A percentile compares a stretch with the other conserved stretches of the same genome.
Conservation (phyloP, 1,140 invertebrate species). For the Caenorhabditis inopinata region DNA sequence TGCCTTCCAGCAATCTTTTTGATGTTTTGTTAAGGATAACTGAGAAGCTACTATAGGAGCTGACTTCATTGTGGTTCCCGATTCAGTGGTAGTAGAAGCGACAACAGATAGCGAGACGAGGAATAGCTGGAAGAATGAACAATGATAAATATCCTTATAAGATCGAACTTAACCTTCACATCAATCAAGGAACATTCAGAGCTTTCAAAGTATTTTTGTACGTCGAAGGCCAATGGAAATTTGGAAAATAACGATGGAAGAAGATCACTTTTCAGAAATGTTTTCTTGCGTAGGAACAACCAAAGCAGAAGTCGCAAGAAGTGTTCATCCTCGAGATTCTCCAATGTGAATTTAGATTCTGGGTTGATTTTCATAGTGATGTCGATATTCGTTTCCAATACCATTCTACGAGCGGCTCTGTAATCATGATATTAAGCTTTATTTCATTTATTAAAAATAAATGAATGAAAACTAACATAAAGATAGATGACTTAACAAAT, state of each 20-base stretch:
- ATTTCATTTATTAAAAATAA: too few relatives aligned
- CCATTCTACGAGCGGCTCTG: neutral
- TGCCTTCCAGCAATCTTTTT: slow-evolving; percentile 19
- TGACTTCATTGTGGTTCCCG: neutral
- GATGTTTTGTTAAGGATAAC: neutral
- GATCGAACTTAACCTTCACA: neutral
- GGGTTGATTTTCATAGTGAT: neutral
- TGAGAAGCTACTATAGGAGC: neutral
- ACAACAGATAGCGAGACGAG: neutral
- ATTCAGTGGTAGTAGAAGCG: neutral
- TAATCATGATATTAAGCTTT: too few relatives aligned
- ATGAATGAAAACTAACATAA: neutral
- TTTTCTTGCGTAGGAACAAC: neutral
- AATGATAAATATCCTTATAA: neutral
- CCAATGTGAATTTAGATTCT: neutral
- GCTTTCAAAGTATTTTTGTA: neutral
- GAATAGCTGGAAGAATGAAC: neutral
- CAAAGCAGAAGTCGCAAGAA: neutral
- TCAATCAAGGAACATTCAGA: neutral
- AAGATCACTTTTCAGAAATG: neutral
- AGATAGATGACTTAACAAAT: neutral
- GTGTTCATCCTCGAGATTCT: neutral
- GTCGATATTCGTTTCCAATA: neutral
- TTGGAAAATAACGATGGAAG: neutral
- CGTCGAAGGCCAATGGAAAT: neutral